Evolutionary conservation across 2,797 vertebrate species (phyloP).

Genomic region (Protonibea diacanthus): DNA sequence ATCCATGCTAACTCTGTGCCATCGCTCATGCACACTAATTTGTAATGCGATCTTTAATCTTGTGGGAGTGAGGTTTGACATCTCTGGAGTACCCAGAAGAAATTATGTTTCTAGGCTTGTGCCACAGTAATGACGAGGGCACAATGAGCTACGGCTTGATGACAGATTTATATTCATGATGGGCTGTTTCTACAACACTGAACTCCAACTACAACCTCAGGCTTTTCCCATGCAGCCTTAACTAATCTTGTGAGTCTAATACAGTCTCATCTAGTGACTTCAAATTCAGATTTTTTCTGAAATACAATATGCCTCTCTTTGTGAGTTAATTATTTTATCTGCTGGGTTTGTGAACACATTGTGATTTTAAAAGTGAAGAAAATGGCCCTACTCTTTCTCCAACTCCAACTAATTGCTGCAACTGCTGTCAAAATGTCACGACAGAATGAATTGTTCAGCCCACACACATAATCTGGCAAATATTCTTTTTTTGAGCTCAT

Average conservation of each 20-base stretch:
- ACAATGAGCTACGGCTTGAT: constrained; percentile 64
- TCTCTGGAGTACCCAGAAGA: constrained; percentile 67
- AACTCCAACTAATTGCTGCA: constrained; percentile 37
- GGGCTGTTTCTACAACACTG: constrained; percentile 56
- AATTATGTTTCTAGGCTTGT: constrained; percentile 65
- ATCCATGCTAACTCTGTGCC: constrained; percentile 34
- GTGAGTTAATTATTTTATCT: constrained; percentile 56
- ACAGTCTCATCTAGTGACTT: constrained; percentile 34
- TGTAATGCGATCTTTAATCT: constrained; percentile 78
- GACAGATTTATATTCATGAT: constrained; percentile 68
- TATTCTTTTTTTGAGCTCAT: constrained; percentile 17
- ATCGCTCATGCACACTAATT: constrained; percentile 66
- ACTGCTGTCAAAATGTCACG: constrained; percentile 49
- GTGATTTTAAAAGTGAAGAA: constrained; percentile 30
- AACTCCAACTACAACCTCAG: constrained; percentile 54
- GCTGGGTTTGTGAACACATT: constrained; percentile 6
- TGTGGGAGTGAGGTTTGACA: constrained; percentile 68
- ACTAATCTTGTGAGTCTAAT: constrained; percentile 55
- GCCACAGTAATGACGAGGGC: constrained; percentile 56
- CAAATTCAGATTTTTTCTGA: constrained; percentile 45
- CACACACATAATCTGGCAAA: constrained; percentile 34
- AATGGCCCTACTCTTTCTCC: constrained; percentile 30
- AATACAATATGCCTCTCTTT: constrained; percentile 36
- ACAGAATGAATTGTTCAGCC: constrained; percentile 45
- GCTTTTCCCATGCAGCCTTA: constrained; percentile 45